Conservation (phyloP, 2,797 vertebrate genomes). For the Diceros bicornis region DNA sequence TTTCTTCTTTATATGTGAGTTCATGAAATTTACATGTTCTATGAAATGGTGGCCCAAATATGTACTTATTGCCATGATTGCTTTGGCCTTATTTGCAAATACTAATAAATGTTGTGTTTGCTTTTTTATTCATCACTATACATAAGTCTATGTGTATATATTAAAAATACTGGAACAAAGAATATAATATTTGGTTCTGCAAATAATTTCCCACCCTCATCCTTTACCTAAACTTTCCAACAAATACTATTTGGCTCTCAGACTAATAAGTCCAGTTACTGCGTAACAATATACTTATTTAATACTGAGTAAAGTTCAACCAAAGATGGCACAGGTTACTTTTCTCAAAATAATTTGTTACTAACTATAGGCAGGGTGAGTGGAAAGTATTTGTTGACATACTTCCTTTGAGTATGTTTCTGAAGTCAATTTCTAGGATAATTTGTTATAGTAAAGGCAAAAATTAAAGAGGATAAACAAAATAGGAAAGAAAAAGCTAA, state of each 20-base stretch:
- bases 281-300: neutral
- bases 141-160: neutral
- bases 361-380: constrained; percentile 62
- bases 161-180: constrained; percentile 44
- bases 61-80: constrained; percentile 1
- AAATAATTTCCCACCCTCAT: neutral
- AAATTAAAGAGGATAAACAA: constrained; percentile 40
- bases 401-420: constrained; percentile 5
- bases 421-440: constrained; percentile 60
- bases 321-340: constrained; percentile 31
- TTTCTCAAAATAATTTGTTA: constrained; percentile 72
- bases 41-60: neutral
- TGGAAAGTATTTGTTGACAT: constrained; percentile 66
- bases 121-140: neutral
- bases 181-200: neutral
- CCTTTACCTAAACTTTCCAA: neutral
- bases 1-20: constrained; percentile 73
- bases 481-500: neutral
- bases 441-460: neutral
- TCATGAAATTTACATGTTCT: constrained; percentile 34
- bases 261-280: neutral
- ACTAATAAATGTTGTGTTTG: neutral
- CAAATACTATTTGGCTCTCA: neutral
- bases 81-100: constrained; percentile 51
- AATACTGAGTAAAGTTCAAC: constrained; percentile 55